Percentiles rank a stretch among this genome's conserved stretches.
Conservation (phyloP, 2,888 invertebrate genomes). For the Drosophila mimetica region DNA sequence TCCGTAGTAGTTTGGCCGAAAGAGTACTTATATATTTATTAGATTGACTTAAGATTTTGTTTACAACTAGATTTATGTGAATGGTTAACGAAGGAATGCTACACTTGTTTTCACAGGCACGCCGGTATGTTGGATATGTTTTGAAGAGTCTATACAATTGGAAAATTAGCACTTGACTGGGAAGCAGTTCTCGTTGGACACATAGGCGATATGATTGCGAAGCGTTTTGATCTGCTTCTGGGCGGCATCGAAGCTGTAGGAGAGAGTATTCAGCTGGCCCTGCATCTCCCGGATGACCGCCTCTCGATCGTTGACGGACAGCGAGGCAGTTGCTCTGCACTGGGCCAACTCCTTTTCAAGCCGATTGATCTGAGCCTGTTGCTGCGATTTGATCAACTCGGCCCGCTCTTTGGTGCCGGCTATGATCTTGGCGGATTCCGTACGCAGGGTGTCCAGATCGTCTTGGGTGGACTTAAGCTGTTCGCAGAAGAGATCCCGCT, state of each 20-base stretch:
- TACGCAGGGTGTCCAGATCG: constrained; percentile 82
- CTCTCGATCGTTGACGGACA: constrained; percentile 83
- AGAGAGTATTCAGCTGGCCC: constrained; percentile 81
- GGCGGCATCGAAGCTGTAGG: constrained; percentile 83
- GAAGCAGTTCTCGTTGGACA: constrained; percentile 83
- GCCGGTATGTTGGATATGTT: background rate
- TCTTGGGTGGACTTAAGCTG: constrained; percentile 78
- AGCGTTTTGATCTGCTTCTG: constrained; percentile 84
- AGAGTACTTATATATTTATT: background rate
- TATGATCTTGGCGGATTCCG: constrained; percentile 83
- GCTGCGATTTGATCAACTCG: constrained; percentile 71
- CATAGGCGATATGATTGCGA: constrained; percentile 82
- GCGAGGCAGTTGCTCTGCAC: constrained; percentile 82
- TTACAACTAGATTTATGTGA: constrained; percentile 4
- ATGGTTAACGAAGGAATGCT: background rate
- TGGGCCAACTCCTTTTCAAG: constrained; percentile 83
- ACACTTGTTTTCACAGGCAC: background rate
- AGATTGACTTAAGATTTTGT: constrained; percentile 5
- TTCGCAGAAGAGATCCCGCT: constrained; percentile 81
- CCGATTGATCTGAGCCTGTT: constrained; percentile 80
- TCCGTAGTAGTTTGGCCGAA: background rate
- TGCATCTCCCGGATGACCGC: constrained; percentile 83
- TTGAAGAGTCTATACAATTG: no score
- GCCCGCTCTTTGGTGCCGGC: constrained; percentile 82
- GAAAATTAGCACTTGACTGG: constrained; percentile 81